These are phyloP conservation scores for Oncopeltus fasciatus DNA, from an alignment of 1,140 invertebrate species.

Conservation along the genomic window DNA sequence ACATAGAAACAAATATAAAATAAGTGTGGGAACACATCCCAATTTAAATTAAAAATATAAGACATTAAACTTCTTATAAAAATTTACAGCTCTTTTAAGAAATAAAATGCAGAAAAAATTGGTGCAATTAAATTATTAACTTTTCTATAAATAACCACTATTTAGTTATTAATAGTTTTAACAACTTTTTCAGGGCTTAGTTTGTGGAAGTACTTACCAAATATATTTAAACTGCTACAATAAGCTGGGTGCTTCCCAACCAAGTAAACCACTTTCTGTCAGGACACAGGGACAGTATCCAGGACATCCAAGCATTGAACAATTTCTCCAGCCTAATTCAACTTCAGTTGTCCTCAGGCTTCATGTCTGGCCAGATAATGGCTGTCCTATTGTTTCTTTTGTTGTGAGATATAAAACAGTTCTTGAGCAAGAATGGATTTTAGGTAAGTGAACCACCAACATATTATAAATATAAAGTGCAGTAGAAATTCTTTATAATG, in stretches of 20 bases:
- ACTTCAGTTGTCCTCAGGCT: constrained; percentile 56
- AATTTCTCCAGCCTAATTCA: constrained; percentile 50
- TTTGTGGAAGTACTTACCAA: constrained; percentile 60
- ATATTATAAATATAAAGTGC: too few relatives aligned
- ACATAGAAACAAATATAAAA: too few relatives aligned
- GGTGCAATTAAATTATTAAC: too few relatives aligned
- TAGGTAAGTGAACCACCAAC: too few relatives aligned
- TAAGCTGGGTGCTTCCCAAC: constrained; percentile 52
- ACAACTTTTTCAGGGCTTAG: constrained; percentile 38
- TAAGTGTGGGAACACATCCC: too few relatives aligned
- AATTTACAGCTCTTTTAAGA: too few relatives aligned
- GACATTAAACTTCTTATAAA: too few relatives aligned
- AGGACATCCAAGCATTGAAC: constrained; percentile 44
- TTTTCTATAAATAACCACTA: too few relatives aligned
- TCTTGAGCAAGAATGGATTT: constrained; percentile 41
- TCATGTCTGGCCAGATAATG: constrained; percentile 62
- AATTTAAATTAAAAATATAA: too few relatives aligned
- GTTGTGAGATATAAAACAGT: constrained; percentile 55
- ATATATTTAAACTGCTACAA: constrained; percentile 54
- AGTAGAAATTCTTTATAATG: too few relatives aligned
- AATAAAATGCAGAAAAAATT: too few relatives aligned
- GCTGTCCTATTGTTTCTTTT: constrained; percentile 62
- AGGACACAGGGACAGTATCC: constrained; percentile 56
- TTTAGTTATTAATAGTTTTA: too few relatives aligned
- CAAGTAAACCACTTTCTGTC: constrained; percentile 50